phyloP scores from a whole-genome alignment of 2,113 vertebrate species.

The Rafetus swinhoei region DNA sequence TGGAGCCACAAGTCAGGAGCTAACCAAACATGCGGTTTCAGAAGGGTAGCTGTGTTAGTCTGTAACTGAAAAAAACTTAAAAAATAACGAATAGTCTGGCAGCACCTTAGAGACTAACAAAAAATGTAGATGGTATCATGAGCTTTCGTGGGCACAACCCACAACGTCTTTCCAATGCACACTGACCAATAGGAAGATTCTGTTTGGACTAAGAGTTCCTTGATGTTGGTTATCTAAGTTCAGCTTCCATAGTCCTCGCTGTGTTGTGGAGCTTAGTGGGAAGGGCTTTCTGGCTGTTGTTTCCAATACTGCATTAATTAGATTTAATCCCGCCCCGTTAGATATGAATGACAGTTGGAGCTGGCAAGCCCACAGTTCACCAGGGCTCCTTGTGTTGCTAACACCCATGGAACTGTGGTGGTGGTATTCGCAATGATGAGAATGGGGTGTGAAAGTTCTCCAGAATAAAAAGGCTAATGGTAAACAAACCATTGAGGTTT shows the following conservation, averaged over 20 bases:
- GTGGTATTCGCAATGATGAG: neutral
- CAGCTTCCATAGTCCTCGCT: neutral
- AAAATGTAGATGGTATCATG: no score
- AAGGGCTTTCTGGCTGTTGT: neutral
- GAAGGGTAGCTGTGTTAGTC: neutral
- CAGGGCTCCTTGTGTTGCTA: neutral
- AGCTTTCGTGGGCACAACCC: no score
- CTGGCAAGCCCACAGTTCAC: rapidly evolving
- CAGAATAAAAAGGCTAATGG: neutral
- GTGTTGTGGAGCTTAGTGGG: neutral
- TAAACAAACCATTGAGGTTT: neutral
- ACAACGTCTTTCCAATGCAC: no score
- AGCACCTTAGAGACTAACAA: no score
- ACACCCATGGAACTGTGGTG: rapidly evolving
- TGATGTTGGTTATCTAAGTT: rapidly evolving
- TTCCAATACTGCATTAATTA: rapidly evolving
- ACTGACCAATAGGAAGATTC: neutral
- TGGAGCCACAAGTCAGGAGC: neutral
- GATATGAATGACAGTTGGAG: neutral
- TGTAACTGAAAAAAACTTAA: no score
- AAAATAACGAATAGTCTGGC: no score
- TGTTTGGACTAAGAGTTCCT: neutral
- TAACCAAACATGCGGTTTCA: neutral
- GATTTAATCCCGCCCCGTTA: neutral
- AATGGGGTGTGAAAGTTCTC: neutral